Conservation (phyloP, 35 echinoderm and acorn worm genomes). For the Anneissia japonica region DNA sequence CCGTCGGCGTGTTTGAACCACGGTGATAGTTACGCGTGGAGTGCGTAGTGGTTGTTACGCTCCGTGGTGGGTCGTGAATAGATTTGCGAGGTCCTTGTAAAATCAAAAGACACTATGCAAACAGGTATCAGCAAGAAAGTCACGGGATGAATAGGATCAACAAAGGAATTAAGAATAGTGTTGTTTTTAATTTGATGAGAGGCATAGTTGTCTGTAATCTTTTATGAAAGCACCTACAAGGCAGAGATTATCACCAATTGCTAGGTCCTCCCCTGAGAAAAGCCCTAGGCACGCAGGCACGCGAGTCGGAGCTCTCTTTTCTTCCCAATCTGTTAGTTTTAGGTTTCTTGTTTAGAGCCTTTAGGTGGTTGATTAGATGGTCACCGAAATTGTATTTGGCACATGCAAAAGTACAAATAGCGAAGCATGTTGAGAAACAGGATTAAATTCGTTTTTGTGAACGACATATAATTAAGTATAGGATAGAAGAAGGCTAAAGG, state of each 20-base stretch:
- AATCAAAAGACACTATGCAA: neutral
- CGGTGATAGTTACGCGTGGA: neutral
- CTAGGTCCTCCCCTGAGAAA: neutral
- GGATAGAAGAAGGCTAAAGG: neutral
- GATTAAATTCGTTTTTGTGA: neutral
- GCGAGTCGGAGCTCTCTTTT: neutral
- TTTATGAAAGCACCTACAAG: neutral
- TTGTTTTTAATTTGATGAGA: neutral
- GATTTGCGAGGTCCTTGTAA: neutral
- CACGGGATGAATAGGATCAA: neutral
- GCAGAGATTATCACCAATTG: neutral
- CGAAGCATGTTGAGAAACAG: neutral
- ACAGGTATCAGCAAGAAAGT: neutral
- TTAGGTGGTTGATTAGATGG: neutral
- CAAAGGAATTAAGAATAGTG: neutral
- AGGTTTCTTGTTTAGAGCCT: neutral
- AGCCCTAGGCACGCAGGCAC: neutral
- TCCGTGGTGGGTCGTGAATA: neutral
- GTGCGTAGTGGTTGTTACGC: no score
- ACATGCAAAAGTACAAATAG: neutral
- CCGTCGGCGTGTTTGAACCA: neutral
- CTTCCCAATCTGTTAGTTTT: neutral
- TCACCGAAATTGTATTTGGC: neutral
- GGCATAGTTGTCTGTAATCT: neutral
- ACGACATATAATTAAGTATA: neutral